phyloP scores from a whole-genome alignment of 2,797 vertebrate genomes.

The Sylvilagus floridanus region DNA sequence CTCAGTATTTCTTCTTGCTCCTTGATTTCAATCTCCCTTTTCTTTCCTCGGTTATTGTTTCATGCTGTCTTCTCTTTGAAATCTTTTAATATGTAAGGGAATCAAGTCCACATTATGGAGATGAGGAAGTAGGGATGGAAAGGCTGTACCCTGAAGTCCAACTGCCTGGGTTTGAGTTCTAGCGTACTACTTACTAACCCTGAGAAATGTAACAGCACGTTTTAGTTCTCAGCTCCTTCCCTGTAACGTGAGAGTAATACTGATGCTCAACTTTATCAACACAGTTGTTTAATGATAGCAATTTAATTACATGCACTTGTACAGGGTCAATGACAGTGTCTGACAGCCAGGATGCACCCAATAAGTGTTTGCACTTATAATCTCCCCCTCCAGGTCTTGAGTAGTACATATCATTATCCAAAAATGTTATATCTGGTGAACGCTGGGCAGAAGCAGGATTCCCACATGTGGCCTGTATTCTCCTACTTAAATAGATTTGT shows the following conservation, averaged over 20 bases:
- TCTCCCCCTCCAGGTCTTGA: background rate
- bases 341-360: background rate
- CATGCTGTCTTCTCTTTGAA: background rate
- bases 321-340: background rate
- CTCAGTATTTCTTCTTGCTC: background rate
- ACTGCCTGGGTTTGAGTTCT: background rate
- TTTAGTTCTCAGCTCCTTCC: background rate
- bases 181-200: background rate
- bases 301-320: background rate
- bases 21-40: background rate
- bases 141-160: background rate
- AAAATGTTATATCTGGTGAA: background rate
- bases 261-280: background rate
- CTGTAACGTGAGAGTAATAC: background rate
- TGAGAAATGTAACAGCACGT: background rate
- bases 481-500: background rate
- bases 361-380: background rate
- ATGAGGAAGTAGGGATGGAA: background rate
- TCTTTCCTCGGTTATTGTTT: background rate
- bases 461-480: background rate
- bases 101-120: background rate
- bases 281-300: background rate
- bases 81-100: background rate
- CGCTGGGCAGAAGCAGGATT: background rate
- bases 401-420: background rate